A percentile compares a stretch with the other conserved stretches of the same genome.
These are phyloP conservation scores for Eupleurogrammus muticus DNA, from an alignment of 2,797 vertebrate species.

Conservation along the genomic window DNA sequence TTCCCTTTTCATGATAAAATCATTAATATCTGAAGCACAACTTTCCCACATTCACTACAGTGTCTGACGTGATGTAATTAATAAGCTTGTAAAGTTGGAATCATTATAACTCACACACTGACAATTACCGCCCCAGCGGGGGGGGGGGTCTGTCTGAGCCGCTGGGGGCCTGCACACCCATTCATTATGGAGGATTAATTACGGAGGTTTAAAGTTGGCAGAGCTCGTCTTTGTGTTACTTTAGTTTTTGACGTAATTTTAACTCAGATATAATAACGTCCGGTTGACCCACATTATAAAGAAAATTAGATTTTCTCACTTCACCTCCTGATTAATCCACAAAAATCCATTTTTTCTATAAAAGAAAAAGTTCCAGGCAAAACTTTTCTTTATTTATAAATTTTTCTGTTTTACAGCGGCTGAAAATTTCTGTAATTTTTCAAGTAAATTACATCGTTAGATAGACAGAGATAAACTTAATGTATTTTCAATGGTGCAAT, in stretches of 20 bases:
- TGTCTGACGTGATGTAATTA: conserved; percentile 35
- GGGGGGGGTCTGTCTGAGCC: conserved; percentile 55
- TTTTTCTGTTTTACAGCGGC: not conserved
- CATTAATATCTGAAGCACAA: not conserved
- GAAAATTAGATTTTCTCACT: not conserved
- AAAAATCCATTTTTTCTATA: not conserved
- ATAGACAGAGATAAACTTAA: too few species aligned
- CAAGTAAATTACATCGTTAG: too few species aligned
- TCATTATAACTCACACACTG: conserved; percentile 77
- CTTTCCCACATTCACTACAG: too few species aligned
- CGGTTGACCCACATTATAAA: not conserved
- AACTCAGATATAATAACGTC: too few species aligned
- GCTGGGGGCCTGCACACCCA: conserved; percentile 67
- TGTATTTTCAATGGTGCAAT: too few species aligned
- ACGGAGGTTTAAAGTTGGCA: conserved; percentile 65
- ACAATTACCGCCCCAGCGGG: conserved; percentile 80
- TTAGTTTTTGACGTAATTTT: conserved; percentile 28
- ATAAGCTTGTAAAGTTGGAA: conserved; percentile 45
- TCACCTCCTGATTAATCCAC: not conserved
- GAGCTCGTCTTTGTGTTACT: conserved; percentile 34
- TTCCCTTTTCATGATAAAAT: not conserved
- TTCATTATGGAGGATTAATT: conserved; percentile 78
- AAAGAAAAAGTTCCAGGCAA: not conserved
- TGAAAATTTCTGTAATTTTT: not conserved
- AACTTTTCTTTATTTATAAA: not conserved